These are phyloP conservation scores for Anguilla japonica DNA, from an alignment of 2,113 vertebrate genomes.

Conservation along the genomic window DNA sequence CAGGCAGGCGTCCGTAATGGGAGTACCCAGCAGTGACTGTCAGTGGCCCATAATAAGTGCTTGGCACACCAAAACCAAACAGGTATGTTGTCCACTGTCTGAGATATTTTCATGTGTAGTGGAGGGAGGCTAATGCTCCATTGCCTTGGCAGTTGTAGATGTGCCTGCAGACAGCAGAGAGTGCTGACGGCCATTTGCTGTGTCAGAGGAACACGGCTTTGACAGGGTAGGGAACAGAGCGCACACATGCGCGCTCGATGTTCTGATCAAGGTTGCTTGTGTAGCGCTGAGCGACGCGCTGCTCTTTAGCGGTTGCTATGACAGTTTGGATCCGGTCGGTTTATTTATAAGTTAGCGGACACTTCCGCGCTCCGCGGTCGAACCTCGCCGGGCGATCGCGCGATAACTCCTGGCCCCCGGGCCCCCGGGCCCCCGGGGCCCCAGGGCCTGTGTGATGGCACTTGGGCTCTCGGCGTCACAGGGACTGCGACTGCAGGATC, in stretches of 20 bases:
- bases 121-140: background rate
- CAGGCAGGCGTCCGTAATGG: background rate
- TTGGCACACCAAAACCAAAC: background rate
- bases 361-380: background rate
- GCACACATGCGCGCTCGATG: background rate
- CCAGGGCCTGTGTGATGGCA: background rate
- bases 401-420: background rate
- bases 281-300: background rate
- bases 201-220: background rate
- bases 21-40: background rate
- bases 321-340: background rate
- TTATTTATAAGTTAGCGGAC: background rate
- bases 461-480: background rate
- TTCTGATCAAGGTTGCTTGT: background rate
- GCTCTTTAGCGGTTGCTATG: background rate
- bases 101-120: background rate
- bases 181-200: background rate
- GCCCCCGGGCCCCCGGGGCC: background rate
- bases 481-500: background rate
- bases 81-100: background rate
- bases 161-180: background rate
- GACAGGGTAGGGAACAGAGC: too few species aligned
- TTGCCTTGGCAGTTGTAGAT: background rate
- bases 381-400: too few species aligned
- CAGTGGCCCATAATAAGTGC: background rate